Percentiles rank a stretch among this genome's conserved stretches.
Evolutionary conservation across 2,113 vertebrate species (phyloP).

Genomic region (Fukomys damarensis): DNA sequence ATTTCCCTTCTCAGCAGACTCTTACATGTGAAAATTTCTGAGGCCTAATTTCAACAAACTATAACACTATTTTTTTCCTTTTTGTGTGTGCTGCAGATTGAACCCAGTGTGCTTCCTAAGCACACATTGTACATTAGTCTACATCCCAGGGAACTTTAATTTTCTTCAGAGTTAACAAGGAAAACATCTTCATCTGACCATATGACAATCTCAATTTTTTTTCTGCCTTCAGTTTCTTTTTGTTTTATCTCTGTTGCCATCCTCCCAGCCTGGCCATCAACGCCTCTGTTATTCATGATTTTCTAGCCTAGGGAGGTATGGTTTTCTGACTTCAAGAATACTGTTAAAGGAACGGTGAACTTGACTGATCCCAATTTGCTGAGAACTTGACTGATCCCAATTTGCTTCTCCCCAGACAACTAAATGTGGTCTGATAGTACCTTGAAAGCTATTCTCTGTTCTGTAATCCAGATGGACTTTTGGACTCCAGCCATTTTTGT

Average conservation of each 20-base stretch:
- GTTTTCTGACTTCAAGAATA: conserved; percentile 23
- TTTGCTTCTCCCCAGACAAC: neutral
- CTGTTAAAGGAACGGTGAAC: neutral
- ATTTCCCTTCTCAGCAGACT: neutral
- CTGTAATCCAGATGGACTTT: neutral
- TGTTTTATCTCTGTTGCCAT: neutral
- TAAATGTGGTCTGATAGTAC: neutral
- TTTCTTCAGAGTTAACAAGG: neutral
- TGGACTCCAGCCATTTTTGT: neutral
- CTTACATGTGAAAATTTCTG: neutral
- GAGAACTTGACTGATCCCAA: neutral
- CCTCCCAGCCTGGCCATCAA: neutral
- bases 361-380: neutral
- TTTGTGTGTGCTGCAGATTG: neutral
- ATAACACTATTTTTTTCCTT: neutral
- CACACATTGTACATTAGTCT: neutral
- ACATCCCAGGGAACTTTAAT: neutral
- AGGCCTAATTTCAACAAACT: neutral
- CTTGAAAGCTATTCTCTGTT: neutral
- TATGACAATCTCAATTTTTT: neutral
- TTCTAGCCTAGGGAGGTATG: neutral
- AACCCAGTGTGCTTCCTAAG: neutral
- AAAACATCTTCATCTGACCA: neutral
- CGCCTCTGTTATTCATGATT: neutral
- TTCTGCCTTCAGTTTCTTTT: neutral